These are phyloP conservation scores for Dicranocentrus wangi DNA, from an alignment of 2,888 invertebrate species.

Conservation along the genomic window DNA sequence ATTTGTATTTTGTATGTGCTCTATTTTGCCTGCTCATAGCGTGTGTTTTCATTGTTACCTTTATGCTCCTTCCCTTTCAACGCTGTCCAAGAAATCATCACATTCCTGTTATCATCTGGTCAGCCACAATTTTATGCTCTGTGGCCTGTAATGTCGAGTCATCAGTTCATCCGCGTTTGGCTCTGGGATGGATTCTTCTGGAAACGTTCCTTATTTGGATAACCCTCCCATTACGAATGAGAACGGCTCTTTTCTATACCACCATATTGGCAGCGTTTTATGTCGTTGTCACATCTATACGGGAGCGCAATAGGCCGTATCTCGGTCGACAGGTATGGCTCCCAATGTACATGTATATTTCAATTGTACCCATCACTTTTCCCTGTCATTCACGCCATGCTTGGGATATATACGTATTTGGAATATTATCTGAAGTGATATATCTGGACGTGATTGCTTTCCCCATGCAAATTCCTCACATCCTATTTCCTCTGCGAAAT, in stretches of 20 bases:
- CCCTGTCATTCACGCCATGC: too few relatives aligned
- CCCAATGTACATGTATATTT: background rate
- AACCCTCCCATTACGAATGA: conserved; percentile 82
- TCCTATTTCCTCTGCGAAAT: background rate
- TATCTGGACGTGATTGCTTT: background rate
- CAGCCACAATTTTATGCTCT: conserved; percentile 68
- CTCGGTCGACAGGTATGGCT: conserved; percentile 68
- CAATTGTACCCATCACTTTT: background rate
- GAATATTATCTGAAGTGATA: too few relatives aligned
- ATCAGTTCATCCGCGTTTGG: conserved; percentile 78
- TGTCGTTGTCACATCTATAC: conserved; percentile 66
- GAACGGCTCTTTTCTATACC: conserved; percentile 73
- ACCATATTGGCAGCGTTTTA: conserved; percentile 70
- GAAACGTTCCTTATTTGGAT: conserved; percentile 82
- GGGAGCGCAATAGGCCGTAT: conserved; percentile 58
- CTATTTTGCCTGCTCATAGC: conserved; percentile 58
- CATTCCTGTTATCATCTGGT: conserved; percentile 72
- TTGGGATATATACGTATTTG: too few relatives aligned
- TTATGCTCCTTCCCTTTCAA: conserved; percentile 70
- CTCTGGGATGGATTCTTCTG: conserved; percentile 83
- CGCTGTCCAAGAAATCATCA: conserved; percentile 69
- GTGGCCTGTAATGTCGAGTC: conserved; percentile 74
- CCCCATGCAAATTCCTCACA: conserved; percentile 1
- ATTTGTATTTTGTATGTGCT: conserved; percentile 44
- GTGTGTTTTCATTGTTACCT: conserved; percentile 65